A percentile compares a stretch with the other conserved stretches of the same genome.
These are phyloP conservation scores for Gyrodactylus salaris DNA, from an alignment of 1,140 invertebrate genomes.

Conservation along the genomic window DNA sequence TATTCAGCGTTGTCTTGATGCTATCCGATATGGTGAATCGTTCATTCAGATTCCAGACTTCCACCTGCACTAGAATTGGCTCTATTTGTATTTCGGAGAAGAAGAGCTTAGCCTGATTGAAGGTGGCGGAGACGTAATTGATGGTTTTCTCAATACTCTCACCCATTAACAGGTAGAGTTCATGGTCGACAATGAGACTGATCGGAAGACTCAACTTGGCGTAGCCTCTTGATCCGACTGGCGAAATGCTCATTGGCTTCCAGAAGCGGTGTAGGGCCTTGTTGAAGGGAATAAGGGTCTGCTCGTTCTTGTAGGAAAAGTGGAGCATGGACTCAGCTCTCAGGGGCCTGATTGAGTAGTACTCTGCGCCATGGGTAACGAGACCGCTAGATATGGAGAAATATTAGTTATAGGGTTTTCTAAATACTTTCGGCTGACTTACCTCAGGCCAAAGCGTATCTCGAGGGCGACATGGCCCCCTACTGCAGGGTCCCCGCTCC, in stretches of 20 bases:
- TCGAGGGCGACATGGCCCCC: too few species aligned
- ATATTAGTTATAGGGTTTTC: too few species aligned
- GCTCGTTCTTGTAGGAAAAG: background rate
- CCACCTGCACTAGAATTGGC: background rate
- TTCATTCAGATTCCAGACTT: background rate
- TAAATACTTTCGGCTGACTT: too few species aligned
- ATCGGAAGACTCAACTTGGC: background rate
- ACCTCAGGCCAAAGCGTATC: too few species aligned
- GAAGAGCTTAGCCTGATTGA: background rate
- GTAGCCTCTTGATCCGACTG: background rate
- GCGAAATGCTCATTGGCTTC: background rate
- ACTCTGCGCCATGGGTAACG: background rate
- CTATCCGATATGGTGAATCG: background rate
- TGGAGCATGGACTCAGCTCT: background rate
- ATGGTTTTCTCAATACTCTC: background rate
- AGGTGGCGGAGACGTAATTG: background rate
- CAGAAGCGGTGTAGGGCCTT: background rate
- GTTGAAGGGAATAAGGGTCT: background rate
- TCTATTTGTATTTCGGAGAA: background rate
- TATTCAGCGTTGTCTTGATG: conserved; percentile 4
- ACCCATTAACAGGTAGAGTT: background rate
- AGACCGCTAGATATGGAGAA: too few species aligned
- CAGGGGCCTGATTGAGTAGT: background rate
- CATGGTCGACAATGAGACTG: background rate
- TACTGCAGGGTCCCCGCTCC: too few species aligned